Evolutionary conservation across 2,113 vertebrate genomes (phyloP), one percentile per base, ranked within the genome.

Genomic region (Brienomyrus longianalis): DNA sequence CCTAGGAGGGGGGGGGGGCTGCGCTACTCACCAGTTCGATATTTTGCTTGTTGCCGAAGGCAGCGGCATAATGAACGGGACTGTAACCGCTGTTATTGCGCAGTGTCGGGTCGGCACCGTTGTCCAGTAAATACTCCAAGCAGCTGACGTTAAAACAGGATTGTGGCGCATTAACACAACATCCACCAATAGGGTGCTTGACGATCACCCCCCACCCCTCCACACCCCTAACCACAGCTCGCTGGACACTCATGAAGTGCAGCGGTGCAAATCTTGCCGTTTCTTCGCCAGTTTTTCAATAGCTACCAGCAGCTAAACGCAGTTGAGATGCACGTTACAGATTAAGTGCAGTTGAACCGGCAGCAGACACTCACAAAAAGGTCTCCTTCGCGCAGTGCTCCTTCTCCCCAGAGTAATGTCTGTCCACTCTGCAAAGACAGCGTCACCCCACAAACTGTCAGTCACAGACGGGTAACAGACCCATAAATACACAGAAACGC

Each of bases 21-120:
- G 13, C 54, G 23, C 51, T 50, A 17, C 97, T 90, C 93, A 99
- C 98, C 97, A 99, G 95, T 91, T 98, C 98, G 0, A 99, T 96
- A 95, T 98, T 98, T 94, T 98, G 97, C 94, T 97, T 97, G 95
- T 98, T 98, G 93, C 98, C 98, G 0, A 97, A 97, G 85, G 98
- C 97, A 91, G 98, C 98, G 89, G 98, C 98, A 88, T 98, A 99
- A 95, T 99, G 98, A 91, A 99, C 97, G 5, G 98, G 97, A 54
- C 97, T 98, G 93, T 98, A 99, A 87, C 98, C 98, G 94, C 98
- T 97, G 92, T 94, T 96, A 94, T 99, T 97, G 95, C 97, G 97
- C 92, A 98, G 92, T 87, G 97, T 97, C 0, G 98, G 98, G 92
- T 98, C 97, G 19, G 97, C 97, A 91, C 98, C 98, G 52, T 97